These are phyloP conservation scores for Netelia inedita DNA, from an alignment of 2,888 invertebrate species.

Conservation along the genomic window DNA sequence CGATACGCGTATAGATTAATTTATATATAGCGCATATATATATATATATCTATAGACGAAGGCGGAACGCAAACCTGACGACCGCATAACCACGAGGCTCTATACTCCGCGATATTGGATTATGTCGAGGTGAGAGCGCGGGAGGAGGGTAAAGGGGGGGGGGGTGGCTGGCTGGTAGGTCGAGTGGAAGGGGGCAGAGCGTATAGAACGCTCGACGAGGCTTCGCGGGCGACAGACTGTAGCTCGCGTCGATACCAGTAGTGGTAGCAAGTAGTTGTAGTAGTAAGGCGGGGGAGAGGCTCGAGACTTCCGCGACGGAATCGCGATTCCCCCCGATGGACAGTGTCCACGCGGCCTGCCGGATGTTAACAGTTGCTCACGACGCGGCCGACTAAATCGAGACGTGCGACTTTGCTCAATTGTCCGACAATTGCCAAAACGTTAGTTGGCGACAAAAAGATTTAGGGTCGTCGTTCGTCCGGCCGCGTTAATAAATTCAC, in stretches of 20 bases:
- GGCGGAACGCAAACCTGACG: conserved; percentile 59
- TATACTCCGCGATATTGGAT: conserved; percentile 77
- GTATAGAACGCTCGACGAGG: conserved; percentile 37
- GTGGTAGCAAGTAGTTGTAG: conserved; percentile 61
- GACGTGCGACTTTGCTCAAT: not conserved
- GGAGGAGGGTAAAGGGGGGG: conserved; percentile 45
- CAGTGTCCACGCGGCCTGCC: conserved; percentile 82
- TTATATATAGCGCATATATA: conserved; percentile 29
- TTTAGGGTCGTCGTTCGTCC: too few relatives aligned
- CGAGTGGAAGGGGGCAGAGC: conserved; percentile 11
- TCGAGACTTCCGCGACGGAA: conserved; percentile 76
- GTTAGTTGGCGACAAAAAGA: too few relatives aligned
- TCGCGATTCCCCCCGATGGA: conserved; percentile 77
- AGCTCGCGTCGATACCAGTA: conserved; percentile 83
- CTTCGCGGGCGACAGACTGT: conserved; percentile 71
- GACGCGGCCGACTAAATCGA: conserved; percentile 46
- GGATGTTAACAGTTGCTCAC: conserved; percentile 77
- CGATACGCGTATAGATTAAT: conserved; percentile 31
- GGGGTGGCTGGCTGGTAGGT: conserved; percentile 19
- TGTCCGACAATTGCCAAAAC: not conserved
- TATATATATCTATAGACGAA: conserved; percentile 15
- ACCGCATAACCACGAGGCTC: conserved; percentile 66
- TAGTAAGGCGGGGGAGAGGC: conserved; percentile 62
- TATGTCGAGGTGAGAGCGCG: conserved; percentile 71
- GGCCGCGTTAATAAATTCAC: too few relatives aligned